Percentiles rank a stretch among this genome's conserved stretches.
Conservation (phyloP, 2,113 vertebrate genomes). For the Ivindomyrus marchei region DNA sequence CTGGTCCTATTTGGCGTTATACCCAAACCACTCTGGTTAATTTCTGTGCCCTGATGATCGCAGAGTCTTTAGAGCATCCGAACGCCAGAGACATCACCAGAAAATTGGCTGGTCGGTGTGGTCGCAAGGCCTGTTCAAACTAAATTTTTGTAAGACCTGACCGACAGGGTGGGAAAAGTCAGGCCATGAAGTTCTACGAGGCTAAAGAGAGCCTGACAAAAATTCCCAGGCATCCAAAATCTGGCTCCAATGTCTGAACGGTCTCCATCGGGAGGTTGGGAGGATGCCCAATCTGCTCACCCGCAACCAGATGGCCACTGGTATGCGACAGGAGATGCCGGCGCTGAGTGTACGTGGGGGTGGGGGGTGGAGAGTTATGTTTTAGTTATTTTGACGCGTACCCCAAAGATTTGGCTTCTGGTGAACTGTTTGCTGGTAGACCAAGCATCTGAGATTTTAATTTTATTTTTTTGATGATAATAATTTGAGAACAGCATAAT, state of each 20-base stretch:
- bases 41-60: constrained; percentile 35
- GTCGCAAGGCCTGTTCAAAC: constrained; percentile 26
- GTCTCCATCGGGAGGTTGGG: constrained; percentile 30
- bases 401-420: not conserved
- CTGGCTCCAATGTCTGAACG: constrained; percentile 33
- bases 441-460: not conserved
- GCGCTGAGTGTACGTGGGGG: not conserved
- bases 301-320: constrained; percentile 40
- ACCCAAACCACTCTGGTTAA: constrained; percentile 25
- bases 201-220: constrained; percentile 35
- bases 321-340: constrained; percentile 3
- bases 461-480: not conserved
- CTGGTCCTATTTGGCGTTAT: constrained; percentile 30
- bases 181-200: constrained; percentile 41
- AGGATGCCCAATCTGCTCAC: constrained; percentile 36
- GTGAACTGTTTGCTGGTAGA: not conserved
- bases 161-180: constrained; percentile 25
- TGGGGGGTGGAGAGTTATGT: not conserved
- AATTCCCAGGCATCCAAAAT: constrained; percentile 40
- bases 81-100: constrained; percentile 25
- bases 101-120: constrained; percentile 35
- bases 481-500: not conserved
- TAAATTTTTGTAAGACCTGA: constrained; percentile 39
- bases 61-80: constrained; percentile 34
- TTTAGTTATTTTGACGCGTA: not conserved